phyloP scores from a whole-genome alignment of 2,888 invertebrate genomes.

The Nomada flava region DNA sequence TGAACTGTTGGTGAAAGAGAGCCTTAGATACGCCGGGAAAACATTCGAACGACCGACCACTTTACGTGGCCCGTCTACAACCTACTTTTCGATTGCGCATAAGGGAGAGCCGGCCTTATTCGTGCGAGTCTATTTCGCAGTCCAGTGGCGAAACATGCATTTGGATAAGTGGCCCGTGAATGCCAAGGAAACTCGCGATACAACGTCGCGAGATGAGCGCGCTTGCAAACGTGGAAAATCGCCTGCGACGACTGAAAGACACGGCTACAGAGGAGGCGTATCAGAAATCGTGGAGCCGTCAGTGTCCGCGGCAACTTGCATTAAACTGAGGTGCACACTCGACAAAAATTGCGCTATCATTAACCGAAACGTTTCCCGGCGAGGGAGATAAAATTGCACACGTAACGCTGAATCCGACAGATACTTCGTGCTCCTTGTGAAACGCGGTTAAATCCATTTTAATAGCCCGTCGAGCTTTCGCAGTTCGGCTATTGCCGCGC shows the following conservation, averaged over 20 bases:
- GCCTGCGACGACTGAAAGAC: neutral
- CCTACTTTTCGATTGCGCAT: constrained; percentile 12
- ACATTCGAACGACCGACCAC: constrained; percentile 7
- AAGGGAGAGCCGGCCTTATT: neutral
- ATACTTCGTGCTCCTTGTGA: constrained; percentile 12
- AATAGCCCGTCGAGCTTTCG: neutral
- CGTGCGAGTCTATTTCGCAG: neutral
- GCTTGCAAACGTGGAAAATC: too few species aligned
- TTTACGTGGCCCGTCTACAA: constrained; percentile 2
- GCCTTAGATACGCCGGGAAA: neutral
- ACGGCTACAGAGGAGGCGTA: neutral
- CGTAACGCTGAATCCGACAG: constrained; percentile 8
- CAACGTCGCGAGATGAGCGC: neutral
- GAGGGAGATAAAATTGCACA: constrained; percentile 4
- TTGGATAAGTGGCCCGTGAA: constrained; percentile 24
- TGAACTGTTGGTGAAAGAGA: neutral
- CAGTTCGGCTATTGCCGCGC: too few species aligned
- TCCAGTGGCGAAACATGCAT: constrained; percentile 9
- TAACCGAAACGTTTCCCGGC: constrained; percentile 24
- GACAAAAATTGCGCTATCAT: constrained; percentile 35
- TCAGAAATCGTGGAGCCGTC: neutral
- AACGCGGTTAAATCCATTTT: constrained; percentile 20
- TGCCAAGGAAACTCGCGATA: constrained; percentile 18
- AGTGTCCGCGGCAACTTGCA: too few species aligned
- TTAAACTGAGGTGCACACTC: constrained; percentile 1